Evolutionary conservation across 2,888 invertebrate genomes (phyloP).

Genomic region (Lypha dubia): DNA sequence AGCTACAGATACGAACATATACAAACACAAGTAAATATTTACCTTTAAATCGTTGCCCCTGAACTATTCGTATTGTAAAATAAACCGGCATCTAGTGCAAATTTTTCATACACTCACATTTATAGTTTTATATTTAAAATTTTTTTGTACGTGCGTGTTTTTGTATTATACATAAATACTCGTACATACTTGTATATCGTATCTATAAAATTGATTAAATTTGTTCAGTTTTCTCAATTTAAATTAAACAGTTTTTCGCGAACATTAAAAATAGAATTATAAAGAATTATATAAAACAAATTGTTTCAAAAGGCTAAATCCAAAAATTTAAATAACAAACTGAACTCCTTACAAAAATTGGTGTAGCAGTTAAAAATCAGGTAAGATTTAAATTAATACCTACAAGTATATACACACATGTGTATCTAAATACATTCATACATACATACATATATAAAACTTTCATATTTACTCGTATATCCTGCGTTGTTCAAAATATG

Average conservation of each 20-base stretch:
- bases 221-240: background rate
- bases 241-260: background rate
- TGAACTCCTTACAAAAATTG: conserved; percentile 3
- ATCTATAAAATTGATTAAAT: conserved; percentile 20
- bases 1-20: conserved; percentile 13
- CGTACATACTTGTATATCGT: background rate
- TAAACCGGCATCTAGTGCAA: conserved; percentile 57
- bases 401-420: background rate
- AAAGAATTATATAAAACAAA: conserved; percentile 38
- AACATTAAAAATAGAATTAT: conserved; percentile 36
- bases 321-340: conserved; percentile 9
- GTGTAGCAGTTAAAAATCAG: conserved; percentile 30
- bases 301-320: conserved; percentile 2
- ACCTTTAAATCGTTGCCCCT: conserved; percentile 54
- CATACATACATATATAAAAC: background rate
- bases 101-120: background rate
- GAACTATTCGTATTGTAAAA: conserved; percentile 60
- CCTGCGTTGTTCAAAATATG: no score
- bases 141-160: conserved; percentile 10
- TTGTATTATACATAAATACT: no score
- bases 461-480: no score
- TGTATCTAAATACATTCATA: background rate
- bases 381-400: conserved; percentile 14
- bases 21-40: background rate
- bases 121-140: background rate